Evolutionary conservation across 2,888 invertebrate genomes (phyloP).

Genomic region (Agrochola litura): DNA sequence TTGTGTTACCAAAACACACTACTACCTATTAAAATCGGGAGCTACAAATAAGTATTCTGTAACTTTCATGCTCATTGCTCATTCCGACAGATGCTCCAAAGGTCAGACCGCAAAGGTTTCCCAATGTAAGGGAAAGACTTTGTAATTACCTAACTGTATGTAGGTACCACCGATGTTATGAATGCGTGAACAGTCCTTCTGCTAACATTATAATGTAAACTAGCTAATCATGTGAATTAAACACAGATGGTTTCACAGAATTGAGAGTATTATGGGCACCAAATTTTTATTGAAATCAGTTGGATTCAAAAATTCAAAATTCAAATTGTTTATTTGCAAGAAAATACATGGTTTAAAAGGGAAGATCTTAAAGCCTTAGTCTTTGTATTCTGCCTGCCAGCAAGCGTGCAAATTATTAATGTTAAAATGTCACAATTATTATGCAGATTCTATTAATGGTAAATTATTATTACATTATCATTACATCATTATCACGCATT

Average conservation of each 20-base stretch:
- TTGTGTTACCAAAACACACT: no score
- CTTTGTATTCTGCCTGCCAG: no score
- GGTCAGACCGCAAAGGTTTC: conserved; percentile 28
- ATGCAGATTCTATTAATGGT: no score
- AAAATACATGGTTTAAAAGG: no score
- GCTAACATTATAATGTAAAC: conserved; percentile 25
- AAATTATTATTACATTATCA: no score
- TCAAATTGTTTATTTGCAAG: no score
- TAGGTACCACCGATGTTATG: conserved; percentile 15
- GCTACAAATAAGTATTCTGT: neutral
- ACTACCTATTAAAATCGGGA: no score
- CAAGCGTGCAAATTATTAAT: no score
- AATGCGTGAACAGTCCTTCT: conserved; percentile 13
- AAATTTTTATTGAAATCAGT: neutral
- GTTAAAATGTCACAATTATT: no score
- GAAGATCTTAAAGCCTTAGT: no score
- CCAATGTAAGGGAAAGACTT: conserved; percentile 1
- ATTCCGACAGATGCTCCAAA: conserved; percentile 23
- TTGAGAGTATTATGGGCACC: neutral
- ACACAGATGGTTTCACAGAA: neutral
- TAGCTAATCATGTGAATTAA: conserved; percentile 21
- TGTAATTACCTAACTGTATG: conserved; percentile 25
- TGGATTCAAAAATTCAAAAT: no score
- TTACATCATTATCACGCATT: no score
- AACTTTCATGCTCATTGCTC: conserved; percentile 10